Evolutionary conservation across 2,113 vertebrate species (phyloP).

Genomic region (Hystrix cristata): DNA sequence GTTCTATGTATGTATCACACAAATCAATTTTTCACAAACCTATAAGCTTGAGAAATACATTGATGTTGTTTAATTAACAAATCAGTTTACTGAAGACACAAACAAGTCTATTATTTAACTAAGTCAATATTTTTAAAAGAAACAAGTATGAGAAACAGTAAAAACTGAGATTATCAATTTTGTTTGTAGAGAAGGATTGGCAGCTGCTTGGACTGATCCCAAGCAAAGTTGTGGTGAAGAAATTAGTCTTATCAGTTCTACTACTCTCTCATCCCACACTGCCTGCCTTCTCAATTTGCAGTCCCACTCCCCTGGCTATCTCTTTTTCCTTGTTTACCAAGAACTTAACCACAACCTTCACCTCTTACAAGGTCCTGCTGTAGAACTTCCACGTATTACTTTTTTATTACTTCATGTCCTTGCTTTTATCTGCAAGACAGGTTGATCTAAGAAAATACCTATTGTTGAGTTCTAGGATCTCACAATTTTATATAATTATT

Average conservation of each 20-base stretch:
- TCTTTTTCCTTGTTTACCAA: not conserved
- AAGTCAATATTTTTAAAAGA: slow-evolving; percentile 30
- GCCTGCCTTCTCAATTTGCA: not conserved
- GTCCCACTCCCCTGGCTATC: not conserved
- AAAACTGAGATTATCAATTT: not conserved
- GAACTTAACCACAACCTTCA: not conserved
- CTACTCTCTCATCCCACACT: not conserved
- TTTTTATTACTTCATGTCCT: not conserved
- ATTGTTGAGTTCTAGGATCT: not conserved
- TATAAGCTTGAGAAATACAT: slow-evolving; percentile 58
- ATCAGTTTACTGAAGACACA: slow-evolving; percentile 52
- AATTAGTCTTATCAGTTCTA: not conserved
- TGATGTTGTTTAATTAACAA: slow-evolving; percentile 75
- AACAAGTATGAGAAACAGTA: not conserved
- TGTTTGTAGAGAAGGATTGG: not conserved
- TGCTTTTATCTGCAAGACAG: not conserved
- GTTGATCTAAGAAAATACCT: not conserved
- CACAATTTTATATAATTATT: not conserved
- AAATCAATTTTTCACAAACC: slow-evolving; percentile 61
- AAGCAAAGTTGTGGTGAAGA: not conserved
- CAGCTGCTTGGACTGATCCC: not conserved
- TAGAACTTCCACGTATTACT: not conserved
- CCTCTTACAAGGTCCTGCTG: not conserved
- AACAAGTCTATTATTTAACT: not conserved
- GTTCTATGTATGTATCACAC: slow-evolving; percentile 60